Evolutionary conservation across 2,113 vertebrate species (phyloP).

Genomic region (Marmota monax): DNA sequence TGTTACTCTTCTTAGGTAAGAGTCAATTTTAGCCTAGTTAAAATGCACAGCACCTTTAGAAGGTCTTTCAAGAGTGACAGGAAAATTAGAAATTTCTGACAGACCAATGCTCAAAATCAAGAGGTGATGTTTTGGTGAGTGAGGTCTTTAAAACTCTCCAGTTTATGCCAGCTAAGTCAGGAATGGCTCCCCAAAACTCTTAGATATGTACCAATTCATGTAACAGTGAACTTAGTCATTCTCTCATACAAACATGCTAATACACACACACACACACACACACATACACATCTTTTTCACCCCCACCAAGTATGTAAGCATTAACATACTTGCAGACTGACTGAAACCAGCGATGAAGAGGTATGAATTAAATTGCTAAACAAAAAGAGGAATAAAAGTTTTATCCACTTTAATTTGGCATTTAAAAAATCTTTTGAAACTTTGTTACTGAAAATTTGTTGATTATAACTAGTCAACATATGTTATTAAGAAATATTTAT

Average conservation of each 20-base stretch:
- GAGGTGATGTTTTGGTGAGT: slow-evolving; percentile 41
- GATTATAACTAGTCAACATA: neutral
- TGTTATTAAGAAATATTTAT: neutral
- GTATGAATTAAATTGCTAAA: neutral
- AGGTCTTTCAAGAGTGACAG: slow-evolving; percentile 60
- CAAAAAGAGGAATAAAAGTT: neutral
- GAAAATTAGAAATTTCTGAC: slow-evolving; percentile 62
- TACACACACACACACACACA: too few relatives aligned
- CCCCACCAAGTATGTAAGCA: neutral
- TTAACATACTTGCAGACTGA: neutral
- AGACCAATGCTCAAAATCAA: slow-evolving; percentile 57
- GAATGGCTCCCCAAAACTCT: neutral
- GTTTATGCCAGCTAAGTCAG: neutral
- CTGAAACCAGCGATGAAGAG: neutral
- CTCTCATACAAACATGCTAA: too few relatives aligned
- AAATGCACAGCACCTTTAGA: slow-evolving; percentile 38
- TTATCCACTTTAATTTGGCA: neutral
- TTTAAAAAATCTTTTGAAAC: neutral
- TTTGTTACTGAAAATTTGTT: neutral
- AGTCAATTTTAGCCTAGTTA: slow-evolving; percentile 64
- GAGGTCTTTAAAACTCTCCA: neutral
- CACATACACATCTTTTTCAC: accelerated
- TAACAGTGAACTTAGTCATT: neutral
- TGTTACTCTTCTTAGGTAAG: slow-evolving; percentile 42
- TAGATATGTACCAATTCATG: neutral